Evolutionary conservation across 2,797 vertebrate species (phyloP).

Genomic region (Mus caroli): DNA sequence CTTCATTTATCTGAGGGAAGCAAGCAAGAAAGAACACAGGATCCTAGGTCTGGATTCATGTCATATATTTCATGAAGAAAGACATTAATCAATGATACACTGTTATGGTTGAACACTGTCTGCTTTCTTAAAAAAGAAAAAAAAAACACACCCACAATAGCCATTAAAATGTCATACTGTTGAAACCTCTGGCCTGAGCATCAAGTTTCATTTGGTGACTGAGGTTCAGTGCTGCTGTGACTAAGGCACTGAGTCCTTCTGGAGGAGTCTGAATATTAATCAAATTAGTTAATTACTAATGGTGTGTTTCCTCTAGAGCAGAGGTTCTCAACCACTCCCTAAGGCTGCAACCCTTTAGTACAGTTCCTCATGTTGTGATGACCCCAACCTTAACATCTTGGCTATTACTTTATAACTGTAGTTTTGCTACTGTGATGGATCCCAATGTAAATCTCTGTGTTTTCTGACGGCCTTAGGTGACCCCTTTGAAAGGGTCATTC

Average conservation of each 20-base stretch:
- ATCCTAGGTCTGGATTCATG: constrained; percentile 51
- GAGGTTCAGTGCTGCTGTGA: constrained; percentile 32
- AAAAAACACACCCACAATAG: background rate
- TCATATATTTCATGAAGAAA: constrained; percentile 43
- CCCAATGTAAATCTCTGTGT: background rate
- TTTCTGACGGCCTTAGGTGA: background rate
- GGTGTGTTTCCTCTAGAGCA: background rate
- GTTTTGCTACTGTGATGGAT: background rate
- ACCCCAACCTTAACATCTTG: background rate
- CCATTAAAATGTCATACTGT: constrained; percentile 65
- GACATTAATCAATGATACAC: constrained; percentile 34
- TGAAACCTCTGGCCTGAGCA: constrained; percentile 45
- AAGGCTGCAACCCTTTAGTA: background rate
- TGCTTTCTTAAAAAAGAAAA: background rate
- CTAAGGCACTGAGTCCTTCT: background rate
- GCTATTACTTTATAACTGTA: background rate
- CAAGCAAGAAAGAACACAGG: constrained; percentile 59
- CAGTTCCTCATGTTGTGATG: background rate
- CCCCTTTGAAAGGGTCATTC: background rate
- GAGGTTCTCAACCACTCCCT: background rate
- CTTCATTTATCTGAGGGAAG: constrained; percentile 56
- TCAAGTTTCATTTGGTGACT: constrained; percentile 36
- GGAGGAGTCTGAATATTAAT: constrained; percentile 27
- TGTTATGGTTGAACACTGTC: constrained; percentile 49
- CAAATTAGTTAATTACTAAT: background rate